These are phyloP conservation scores for Iselma pallidipennis DNA, from an alignment of 2,888 invertebrate species.

Conservation along the genomic window DNA sequence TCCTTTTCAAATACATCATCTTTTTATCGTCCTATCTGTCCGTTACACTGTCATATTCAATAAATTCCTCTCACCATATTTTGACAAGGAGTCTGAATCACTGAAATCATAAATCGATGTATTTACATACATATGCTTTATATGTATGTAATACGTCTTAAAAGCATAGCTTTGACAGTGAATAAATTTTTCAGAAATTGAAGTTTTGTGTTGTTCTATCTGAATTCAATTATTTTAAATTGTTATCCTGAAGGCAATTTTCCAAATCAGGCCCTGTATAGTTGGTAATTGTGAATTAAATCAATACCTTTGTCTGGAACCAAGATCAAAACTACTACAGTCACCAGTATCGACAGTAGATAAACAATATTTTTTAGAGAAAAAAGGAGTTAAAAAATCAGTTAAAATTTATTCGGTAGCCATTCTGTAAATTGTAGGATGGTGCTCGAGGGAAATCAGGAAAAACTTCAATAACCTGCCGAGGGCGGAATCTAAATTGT, in stretches of 20 bases:
- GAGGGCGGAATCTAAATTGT: slow-evolving; percentile 43
- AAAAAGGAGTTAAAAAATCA: slow-evolving; percentile 23
- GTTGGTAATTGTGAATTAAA: background rate
- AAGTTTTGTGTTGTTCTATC: background rate
- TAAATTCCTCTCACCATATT: slow-evolving; percentile 17
- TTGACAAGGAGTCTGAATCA: slow-evolving; percentile 5
- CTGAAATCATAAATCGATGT: background rate
- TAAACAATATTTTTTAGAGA: slow-evolving; percentile 15
- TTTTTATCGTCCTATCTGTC: slow-evolving; percentile 11
- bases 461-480: slow-evolving; percentile 46
- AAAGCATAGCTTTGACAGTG: background rate
- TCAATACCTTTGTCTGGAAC: background rate
- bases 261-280: background rate
- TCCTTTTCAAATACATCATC: slow-evolving; percentile 3
- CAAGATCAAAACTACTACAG: background rate
- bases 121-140: too few species aligned
- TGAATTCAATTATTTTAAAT: background rate
- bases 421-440: slow-evolving; percentile 36
- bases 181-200: background rate
- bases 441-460: slow-evolving; percentile 44
- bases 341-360: slow-evolving; percentile 1
- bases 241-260: background rate
- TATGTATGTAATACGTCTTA: too few species aligned
- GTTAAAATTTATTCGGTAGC: slow-evolving; percentile 29
- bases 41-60: slow-evolving; percentile 17